These are phyloP conservation scores for Callipepla squamata DNA, from an alignment of 2,113 vertebrate genomes.

Conservation along the genomic window DNA sequence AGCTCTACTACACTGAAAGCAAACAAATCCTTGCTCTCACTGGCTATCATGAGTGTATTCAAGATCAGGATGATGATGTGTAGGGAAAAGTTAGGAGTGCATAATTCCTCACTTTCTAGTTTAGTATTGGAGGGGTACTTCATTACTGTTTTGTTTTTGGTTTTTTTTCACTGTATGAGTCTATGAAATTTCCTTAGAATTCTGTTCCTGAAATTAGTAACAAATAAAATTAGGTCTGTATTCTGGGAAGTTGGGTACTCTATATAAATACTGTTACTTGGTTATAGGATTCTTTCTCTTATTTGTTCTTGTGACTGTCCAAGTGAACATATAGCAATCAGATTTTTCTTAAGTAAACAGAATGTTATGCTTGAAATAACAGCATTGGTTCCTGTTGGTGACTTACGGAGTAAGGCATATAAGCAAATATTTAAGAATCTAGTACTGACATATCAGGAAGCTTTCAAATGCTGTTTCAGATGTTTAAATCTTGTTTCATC, in stretches of 20 bases:
- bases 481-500: too few species aligned
- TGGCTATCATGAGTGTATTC: background rate
- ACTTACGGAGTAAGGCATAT: background rate
- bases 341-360: background rate
- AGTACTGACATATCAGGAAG: background rate
- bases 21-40: background rate
- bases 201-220: background rate
- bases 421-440: background rate
- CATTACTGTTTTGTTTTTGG: background rate
- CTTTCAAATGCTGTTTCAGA: background rate
- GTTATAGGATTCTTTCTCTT: background rate
- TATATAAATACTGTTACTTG: background rate
- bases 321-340: background rate
- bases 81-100: background rate
- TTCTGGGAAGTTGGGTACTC: background rate
- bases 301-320: background rate
- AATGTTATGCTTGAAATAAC: background rate
- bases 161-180: background rate
- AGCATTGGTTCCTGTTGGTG: background rate
- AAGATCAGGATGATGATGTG: background rate
- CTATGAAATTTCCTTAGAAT: background rate
- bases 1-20: background rate
- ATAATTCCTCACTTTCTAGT: background rate
- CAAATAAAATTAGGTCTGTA: background rate
- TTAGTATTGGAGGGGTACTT: background rate